A percentile compares a stretch with the other conserved stretches of the same genome.
These are phyloP conservation scores for Tetropium fuscum DNA, from an alignment of 2,888 invertebrate genomes.

Conservation along the genomic window DNA sequence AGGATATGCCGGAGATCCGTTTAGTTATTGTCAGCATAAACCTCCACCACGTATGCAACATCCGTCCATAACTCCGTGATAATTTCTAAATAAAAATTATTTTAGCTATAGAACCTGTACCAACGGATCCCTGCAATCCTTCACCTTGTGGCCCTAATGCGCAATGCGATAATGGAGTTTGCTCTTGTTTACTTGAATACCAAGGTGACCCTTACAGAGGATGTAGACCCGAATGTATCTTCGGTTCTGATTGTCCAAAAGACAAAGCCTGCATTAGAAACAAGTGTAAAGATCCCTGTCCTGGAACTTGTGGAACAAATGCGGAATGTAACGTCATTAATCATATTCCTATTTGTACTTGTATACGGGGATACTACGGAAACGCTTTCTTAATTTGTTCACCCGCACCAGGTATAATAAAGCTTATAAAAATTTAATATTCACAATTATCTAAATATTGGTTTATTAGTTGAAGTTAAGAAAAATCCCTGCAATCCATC, in stretches of 20 bases:
- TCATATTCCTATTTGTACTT: slow-evolving; percentile 82
- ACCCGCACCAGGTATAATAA: slow-evolving; percentile 43
- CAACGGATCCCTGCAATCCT: slow-evolving; percentile 77
- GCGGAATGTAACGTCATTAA: slow-evolving; percentile 80
- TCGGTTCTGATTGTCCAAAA: slow-evolving; percentile 74
- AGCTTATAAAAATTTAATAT: neutral
- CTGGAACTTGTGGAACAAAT: slow-evolving; percentile 77
- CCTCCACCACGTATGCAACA: slow-evolving; percentile 62
- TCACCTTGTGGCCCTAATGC: slow-evolving; percentile 89
- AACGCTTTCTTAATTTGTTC: slow-evolving; percentile 76
- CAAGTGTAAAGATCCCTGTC: slow-evolving; percentile 77
- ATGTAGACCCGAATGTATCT: slow-evolving; percentile 79
- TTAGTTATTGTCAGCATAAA: slow-evolving; percentile 73
- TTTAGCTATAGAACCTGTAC: slow-evolving; percentile 58
- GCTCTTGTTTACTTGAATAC: slow-evolving; percentile 81
- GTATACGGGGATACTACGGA: slow-evolving; percentile 74
- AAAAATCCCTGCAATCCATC: slow-evolving; percentile 76
- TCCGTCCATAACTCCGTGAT: too few relatives aligned
- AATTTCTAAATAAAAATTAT: slow-evolving; percentile 9
- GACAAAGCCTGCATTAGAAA: slow-evolving; percentile 75
- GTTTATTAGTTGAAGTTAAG: slow-evolving; percentile 63
- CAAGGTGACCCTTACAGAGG: slow-evolving; percentile 81
- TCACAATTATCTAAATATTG: neutral
- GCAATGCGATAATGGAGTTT: slow-evolving; percentile 82
- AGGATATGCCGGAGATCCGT: slow-evolving; percentile 83